These are phyloP conservation scores for Sinocyclocheilus grahami DNA, from an alignment of 2,113 vertebrate species.

Conservation along the genomic window DNA sequence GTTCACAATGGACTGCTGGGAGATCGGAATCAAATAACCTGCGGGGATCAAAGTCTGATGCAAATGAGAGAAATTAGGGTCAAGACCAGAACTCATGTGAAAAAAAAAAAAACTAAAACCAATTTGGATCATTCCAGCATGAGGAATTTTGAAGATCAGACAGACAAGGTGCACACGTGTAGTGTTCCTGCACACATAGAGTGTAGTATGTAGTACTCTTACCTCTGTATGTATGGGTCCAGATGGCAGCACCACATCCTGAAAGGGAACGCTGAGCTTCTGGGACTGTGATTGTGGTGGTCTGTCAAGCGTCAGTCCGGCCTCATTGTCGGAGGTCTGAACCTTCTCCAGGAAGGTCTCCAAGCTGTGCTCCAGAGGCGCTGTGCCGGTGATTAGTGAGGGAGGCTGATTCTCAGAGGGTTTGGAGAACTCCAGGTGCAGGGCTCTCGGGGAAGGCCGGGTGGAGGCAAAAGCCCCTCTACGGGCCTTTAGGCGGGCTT, in stretches of 20 bases:
- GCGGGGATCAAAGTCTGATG: conserved; percentile 84
- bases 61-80: background rate
- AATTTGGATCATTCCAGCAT: background rate
- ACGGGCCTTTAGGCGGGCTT: conserved; percentile 68
- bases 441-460: conserved; percentile 66
- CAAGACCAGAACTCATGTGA: background rate
- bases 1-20: conserved; percentile 78
- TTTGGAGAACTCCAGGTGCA: conserved; percentile 73
- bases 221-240: conserved; percentile 71
- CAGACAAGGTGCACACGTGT: background rate
- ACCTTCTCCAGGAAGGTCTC: conserved; percentile 73
- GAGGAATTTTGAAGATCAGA: background rate
- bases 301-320: conserved; percentile 63
- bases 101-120: background rate
- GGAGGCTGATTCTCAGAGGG: conserved; percentile 59
- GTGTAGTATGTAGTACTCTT: background rate
- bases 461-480: conserved; percentile 59
- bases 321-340: conserved; percentile 60
- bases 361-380: conserved; percentile 68
- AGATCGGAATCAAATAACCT: conserved; percentile 88
- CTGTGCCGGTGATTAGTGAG: background rate
- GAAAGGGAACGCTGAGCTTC: conserved; percentile 23
- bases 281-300: conserved; percentile 22
- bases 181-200: no score
- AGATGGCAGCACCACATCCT: conserved; percentile 67